A percentile compares a stretch with the other conserved stretches of the same genome.
phyloP scores from a whole-genome alignment of 1,140 invertebrate species.

The Aricia agestis region DNA sequence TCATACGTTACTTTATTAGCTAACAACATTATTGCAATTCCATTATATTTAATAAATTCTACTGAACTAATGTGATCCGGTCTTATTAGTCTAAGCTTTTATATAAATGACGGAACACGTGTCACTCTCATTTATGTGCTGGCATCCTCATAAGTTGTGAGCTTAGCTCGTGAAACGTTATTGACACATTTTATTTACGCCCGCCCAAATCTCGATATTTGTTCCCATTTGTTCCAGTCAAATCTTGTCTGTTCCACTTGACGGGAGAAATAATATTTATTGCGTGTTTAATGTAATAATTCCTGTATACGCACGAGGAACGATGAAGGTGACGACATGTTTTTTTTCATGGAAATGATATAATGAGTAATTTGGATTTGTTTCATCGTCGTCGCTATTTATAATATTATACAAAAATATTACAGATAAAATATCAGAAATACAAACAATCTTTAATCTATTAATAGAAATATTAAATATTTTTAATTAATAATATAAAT shows the following conservation, averaged over 20 bases:
- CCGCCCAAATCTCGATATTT: neutral
- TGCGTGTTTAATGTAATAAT: neutral
- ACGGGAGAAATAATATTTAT: neutral
- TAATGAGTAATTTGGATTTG: too few relatives aligned
- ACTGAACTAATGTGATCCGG: neutral
- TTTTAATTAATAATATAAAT: too few relatives aligned
- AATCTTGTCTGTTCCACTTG: neutral
- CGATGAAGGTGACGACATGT: too few relatives aligned
- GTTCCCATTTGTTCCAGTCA: neutral
- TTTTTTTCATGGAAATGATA: too few relatives aligned
- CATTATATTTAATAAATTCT: neutral
- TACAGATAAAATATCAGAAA: too few relatives aligned
- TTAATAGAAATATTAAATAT: too few relatives aligned
- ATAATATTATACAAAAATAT: too few relatives aligned
- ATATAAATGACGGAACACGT: neutral
- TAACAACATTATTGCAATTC: too few relatives aligned
- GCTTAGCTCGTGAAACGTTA: conserved; percentile 8
- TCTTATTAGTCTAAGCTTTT: neutral
- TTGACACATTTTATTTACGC: conserved; percentile 11
- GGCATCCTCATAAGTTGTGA: conserved; percentile 1
- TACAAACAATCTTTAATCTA: too few relatives aligned
- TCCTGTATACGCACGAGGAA: neutral
- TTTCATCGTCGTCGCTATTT: too few relatives aligned
- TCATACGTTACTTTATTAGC: too few relatives aligned
- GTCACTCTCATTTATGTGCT: conserved; percentile 7